Evolutionary conservation across 2,888 invertebrate genomes (phyloP), one percentile per base, ranked within the genome.

Genomic region (Diabrotica balteata): DNA sequence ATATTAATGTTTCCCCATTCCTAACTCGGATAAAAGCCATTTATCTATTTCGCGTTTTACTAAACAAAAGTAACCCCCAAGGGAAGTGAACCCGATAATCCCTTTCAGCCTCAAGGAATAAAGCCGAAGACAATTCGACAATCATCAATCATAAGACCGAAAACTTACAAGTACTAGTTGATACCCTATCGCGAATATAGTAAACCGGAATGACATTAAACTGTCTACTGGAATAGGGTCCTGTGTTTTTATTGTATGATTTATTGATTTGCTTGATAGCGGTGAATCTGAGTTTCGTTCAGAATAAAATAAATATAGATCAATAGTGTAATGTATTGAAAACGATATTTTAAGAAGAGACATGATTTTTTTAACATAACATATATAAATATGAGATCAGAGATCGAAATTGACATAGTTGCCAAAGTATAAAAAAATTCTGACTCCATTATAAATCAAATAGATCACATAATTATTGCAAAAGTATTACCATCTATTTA

Each of bases 231-330:
- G 67, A 63, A 57, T 67, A 65, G 70, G 69, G 67, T 67, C 66
- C 70, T 60, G 64, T 70, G 75, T 75, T 75, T 71, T 74, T 74
- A 76, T 75, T 70, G 66, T 63, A 70, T 75, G 76, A 75, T 76
- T 75, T 76, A 75, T 76, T 72, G 74, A 75, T 73, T 73, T 73
- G 71, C 71, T 75, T 63, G 66, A 55, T 11, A 61, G 61, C 66
- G 58, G 59, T 69, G 44, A 67, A 69, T 69, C 67, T 9, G 69
- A 68, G 62, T 63, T 72, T 72, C 65, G 67, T 72, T 72, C 64
- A 59, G 47, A 49, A 32, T 45, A 63, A 61, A 67, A 63, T 49
- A 67, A 43, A 43, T 11, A 55, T 55, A 57, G 55, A 17, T 45
- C 45, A 45, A 45, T 42, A 11, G 8, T 46, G 17, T 17, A 17